phyloP scores from a whole-genome alignment of 2,113 vertebrate genomes.

The Sylvia atricapilla region DNA sequence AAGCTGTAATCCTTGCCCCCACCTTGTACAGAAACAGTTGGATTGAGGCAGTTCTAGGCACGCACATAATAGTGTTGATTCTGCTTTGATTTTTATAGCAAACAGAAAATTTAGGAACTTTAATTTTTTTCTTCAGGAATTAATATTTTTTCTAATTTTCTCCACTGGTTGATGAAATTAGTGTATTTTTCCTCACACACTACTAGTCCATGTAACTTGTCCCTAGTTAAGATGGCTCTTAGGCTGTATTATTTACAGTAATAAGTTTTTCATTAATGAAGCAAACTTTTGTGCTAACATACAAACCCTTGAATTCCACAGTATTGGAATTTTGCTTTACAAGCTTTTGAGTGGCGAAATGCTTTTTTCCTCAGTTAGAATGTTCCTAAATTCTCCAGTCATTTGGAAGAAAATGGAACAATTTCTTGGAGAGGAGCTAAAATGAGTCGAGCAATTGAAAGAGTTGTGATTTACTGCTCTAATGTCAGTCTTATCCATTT shows the following conservation, averaged over 20 bases:
- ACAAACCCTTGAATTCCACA: neutral
- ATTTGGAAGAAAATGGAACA: neutral
- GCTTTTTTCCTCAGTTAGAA: neutral
- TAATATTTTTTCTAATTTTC: neutral
- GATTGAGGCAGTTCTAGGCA: neutral
- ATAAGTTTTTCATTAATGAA: neutral
- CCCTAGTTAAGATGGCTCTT: neutral
- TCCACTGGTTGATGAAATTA: neutral
- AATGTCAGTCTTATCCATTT: neutral
- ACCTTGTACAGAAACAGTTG: neutral
- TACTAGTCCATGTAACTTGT: neutral
- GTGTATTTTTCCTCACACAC: neutral
- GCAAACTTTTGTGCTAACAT: neutral
- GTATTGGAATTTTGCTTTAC: neutral
- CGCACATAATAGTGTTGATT: fast-evolving
- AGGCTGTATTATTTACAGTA: neutral
- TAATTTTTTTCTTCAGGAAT: neutral
- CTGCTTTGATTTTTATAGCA: neutral
- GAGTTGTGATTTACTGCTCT: neutral
- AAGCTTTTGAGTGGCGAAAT: neutral
- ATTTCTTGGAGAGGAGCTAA: neutral
- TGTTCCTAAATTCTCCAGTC: neutral
- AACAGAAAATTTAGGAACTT: neutral
- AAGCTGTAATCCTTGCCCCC: neutral
- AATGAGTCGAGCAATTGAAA: neutral